phyloP scores from a whole-genome alignment of 2,797 vertebrate species.

The Potorous gilbertii region DNA sequence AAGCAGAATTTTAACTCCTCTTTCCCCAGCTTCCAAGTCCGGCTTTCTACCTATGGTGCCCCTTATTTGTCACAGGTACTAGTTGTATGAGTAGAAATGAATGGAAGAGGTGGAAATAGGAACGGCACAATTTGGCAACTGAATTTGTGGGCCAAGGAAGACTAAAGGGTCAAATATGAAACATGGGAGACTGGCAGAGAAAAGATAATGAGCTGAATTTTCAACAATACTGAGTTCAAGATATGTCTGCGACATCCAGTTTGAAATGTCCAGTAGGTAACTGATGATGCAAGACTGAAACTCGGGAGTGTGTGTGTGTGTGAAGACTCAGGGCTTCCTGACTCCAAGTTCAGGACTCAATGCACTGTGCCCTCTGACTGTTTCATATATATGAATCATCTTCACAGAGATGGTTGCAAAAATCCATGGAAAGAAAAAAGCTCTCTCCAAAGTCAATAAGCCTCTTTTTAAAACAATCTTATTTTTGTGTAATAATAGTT shows the following conservation, averaged over 20 bases:
- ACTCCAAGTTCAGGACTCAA: no score
- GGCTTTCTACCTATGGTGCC: not conserved
- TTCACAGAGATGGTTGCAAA: not conserved
- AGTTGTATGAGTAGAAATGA: not conserved
- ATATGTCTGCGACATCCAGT: not conserved
- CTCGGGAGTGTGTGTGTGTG: no score
- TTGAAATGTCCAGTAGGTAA: not conserved
- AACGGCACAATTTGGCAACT: no score
- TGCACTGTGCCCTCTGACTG: no score
- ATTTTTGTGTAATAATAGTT: not conserved
- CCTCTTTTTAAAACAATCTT: not conserved
- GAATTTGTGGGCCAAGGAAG: not conserved
- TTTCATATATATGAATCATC: not conserved
- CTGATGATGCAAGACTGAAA: not conserved
- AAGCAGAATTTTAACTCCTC: not conserved
- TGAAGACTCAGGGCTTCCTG: no score
- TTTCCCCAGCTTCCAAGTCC: not conserved
- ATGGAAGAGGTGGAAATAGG: not conserved
- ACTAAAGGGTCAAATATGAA: no score
- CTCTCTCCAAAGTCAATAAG: not conserved
- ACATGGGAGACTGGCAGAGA: not conserved
- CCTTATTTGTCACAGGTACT: not conserved
- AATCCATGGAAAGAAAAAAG: not conserved
- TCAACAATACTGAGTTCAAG: not conserved
- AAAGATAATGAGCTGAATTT: not conserved